phyloP scores from a whole-genome alignment of 2,797 vertebrate genomes.

The Gambusia yucatana region DNA sequence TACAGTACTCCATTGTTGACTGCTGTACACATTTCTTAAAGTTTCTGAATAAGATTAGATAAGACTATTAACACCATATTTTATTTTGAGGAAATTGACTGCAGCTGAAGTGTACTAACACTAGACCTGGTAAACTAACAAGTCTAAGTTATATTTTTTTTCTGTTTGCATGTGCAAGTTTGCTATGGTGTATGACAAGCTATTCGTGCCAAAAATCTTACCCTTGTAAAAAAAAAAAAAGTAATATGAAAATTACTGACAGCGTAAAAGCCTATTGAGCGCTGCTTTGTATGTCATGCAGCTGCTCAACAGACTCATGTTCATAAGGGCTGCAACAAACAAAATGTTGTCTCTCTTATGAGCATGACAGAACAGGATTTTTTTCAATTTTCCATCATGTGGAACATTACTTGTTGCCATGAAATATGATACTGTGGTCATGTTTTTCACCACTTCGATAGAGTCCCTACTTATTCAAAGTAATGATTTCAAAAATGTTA shows the following conservation, averaged over 20 bases:
- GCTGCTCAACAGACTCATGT: not conserved
- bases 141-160: not conserved
- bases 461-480: not conserved
- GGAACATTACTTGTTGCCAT: not conserved
- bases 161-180: not conserved
- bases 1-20: not conserved
- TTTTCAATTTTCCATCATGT: not conserved
- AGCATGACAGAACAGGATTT: not conserved
- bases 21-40: not conserved
- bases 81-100: not conserved
- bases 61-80: not conserved
- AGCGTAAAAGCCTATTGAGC: not conserved
- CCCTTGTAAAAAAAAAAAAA: not conserved
- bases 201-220: not conserved
- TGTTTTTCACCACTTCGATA: not conserved
- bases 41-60: not conserved
- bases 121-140: not conserved
- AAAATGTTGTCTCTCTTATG: not conserved
- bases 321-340: not conserved
- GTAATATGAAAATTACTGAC: not conserved
- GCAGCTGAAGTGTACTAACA: not conserved
- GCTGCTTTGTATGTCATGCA: not conserved
- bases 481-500: not conserved
- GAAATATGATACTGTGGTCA: not conserved
- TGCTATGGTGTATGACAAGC: not conserved